A percentile compares a stretch with the other conserved stretches of the same genome.
phyloP scores from a whole-genome alignment of 1,140 invertebrate species.

The Aphidius ervi region DNA sequence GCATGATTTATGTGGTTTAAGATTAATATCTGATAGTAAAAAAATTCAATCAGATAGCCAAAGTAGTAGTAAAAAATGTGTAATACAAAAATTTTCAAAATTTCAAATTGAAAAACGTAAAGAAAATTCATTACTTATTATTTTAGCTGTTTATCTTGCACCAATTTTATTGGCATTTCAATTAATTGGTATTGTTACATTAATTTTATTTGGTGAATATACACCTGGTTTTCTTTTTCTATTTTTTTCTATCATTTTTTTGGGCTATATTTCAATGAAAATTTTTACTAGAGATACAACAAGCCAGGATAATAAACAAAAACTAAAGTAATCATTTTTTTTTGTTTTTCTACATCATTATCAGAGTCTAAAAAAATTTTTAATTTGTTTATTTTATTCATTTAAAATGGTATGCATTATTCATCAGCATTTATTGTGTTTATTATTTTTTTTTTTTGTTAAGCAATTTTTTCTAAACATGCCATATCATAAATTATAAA shows the following conservation, averaged over 20 bases:
- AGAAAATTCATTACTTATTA: slow-evolving; percentile 27
- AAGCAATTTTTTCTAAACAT: too few species aligned
- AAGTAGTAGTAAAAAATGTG: neutral
- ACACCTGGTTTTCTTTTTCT: slow-evolving; percentile 49
- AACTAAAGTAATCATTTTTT: too few species aligned
- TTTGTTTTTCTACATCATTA: too few species aligned
- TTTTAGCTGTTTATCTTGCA: slow-evolving; percentile 40
- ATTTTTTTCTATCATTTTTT: slow-evolving; percentile 35
- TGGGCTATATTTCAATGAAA: slow-evolving; percentile 41
- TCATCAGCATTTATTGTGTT: too few species aligned
- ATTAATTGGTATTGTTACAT: slow-evolving; percentile 31
- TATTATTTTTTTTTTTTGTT: too few species aligned
- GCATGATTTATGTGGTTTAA: neutral
- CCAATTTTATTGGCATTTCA: slow-evolving; percentile 38
- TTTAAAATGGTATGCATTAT: too few species aligned
- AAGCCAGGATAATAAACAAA: neutral
- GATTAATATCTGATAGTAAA: neutral
- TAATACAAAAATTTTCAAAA: slow-evolving; percentile 8
- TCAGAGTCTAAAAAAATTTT: too few species aligned
- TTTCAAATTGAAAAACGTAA: slow-evolving; percentile 30
- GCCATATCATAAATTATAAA: too few species aligned
- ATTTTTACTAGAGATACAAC: slow-evolving; percentile 26
- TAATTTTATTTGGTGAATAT: slow-evolving; percentile 40
- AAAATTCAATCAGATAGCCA: neutral
- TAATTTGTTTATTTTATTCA: too few species aligned